Conservation (phyloP, 2,113 vertebrate species). For the Strix aluco region DNA sequence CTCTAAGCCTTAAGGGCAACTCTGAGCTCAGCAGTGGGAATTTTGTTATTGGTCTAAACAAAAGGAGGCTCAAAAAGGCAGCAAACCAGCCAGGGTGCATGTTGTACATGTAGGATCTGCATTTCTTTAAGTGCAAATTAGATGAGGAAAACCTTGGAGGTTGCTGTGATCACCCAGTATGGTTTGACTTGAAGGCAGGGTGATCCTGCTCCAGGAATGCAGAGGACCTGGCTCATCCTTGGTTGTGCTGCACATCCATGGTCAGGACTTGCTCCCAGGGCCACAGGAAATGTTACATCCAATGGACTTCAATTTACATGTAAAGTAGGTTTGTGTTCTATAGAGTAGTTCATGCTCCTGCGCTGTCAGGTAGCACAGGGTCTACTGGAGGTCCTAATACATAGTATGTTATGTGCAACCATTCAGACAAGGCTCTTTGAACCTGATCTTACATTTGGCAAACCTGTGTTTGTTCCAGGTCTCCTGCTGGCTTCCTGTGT, state of each 20-base stretch:
- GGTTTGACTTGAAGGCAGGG: neutral
- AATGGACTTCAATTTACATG: neutral
- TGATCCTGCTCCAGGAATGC: neutral
- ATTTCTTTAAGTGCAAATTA: neutral
- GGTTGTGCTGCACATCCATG: accelerated
- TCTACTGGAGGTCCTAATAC: neutral
- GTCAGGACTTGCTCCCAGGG: neutral
- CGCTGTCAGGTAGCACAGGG: neutral
- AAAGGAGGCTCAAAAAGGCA: neutral
- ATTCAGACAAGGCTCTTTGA: neutral
- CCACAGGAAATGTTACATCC: neutral
- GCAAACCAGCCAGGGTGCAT: neutral
- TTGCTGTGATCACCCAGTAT: neutral
- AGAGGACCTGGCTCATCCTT: neutral
- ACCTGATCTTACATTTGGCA: neutral
- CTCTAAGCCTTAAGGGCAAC: neutral
- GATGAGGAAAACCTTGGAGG: neutral
- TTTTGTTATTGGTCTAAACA: neutral
- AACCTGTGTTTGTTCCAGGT: neutral
- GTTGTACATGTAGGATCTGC: neutral
- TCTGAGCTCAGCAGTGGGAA: neutral
- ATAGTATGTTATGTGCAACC: neutral
- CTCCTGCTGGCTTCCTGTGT: neutral
- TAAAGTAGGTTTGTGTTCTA: neutral
- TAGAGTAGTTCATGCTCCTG: neutral